Evolutionary conservation across 2,888 invertebrate species (phyloP), one percentile per base, ranked within the genome.

Genomic region (Hydriomena furcata): DNA sequence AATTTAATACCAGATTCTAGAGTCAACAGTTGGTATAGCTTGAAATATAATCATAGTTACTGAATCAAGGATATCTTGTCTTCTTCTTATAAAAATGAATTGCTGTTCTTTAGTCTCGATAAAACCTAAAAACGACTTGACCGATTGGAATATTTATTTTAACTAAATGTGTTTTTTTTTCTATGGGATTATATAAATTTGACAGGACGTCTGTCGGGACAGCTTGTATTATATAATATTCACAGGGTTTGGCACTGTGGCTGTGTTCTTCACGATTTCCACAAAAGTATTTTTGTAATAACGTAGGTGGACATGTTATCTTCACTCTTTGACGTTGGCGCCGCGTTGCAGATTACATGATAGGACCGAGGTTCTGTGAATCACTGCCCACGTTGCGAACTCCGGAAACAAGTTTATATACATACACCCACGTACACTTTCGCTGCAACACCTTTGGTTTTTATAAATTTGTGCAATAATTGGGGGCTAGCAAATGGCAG

Each of bases 371-470:
- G 48, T 52, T 43, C 49, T 40, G 40, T 52, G 48, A 55, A 58
- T 34, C 44, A 54, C 58, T 43, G 36, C 55, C 57, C 53, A 57
- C 60, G 44, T 53, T 41, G 44, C 44, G 32, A 38, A 46, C 40
- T 54, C 36, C 20, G 24, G 44, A 37, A 55, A 44, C 41, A 12
- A 42, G 53, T 52, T 55, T 43, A 46, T 47, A 44, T 46, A 41
- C 57, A 54, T 58, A 41, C 57, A 54, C 60, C 63, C 52, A 63
- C 60, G 42, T 52, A 42, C 36, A 61, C 64, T 64, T 64, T 64
- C 62, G 49, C 59, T 57, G 44, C 36, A 28, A 59, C 60, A 60
- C 63, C 67, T 68, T 62, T 66, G 58, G 31, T 32, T 50, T 47
- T 36, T 47, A 48, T 41, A 48, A 35, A 36, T 54, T 54, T 54